A percentile compares a stretch with the other conserved stretches of the same genome.
phyloP scores from a whole-genome alignment of 2,888 invertebrate species.

The Tetragonula carbonaria region DNA sequence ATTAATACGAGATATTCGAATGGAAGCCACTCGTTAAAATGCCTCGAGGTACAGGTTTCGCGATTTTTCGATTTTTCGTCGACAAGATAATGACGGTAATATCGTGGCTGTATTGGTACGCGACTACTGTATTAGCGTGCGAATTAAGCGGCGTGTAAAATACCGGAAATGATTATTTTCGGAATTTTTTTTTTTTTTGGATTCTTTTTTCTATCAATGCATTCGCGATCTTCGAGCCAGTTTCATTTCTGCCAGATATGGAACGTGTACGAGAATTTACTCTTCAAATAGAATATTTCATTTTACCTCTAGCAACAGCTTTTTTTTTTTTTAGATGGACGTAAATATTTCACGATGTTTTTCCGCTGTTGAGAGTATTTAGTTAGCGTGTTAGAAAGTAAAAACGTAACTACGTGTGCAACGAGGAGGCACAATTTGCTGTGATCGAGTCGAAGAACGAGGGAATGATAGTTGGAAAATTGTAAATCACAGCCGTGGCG shows the following conservation, averaged over 20 bases:
- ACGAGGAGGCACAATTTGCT: slow-evolving; percentile 20
- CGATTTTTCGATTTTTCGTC: background rate
- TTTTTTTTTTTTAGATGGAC: no score
- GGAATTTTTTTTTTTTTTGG: background rate
- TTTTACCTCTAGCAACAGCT: background rate
- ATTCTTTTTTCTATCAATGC: background rate
- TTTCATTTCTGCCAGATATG: background rate
- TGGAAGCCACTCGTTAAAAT: background rate
- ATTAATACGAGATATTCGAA: slow-evolving; percentile 2
- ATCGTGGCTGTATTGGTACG: no score
- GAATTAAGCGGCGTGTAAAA: background rate
- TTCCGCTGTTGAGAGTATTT: background rate
- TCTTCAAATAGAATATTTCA: background rate
- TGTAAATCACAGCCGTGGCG: slow-evolving; percentile 27
- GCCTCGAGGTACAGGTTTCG: background rate
- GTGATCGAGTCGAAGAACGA: slow-evolving; percentile 24
- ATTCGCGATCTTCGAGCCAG: background rate
- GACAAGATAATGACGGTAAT: background rate
- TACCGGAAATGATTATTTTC: background rate
- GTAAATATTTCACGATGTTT: background rate
- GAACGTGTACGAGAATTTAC: background rate
- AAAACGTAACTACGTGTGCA: background rate
- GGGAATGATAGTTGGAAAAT: slow-evolving; percentile 31
- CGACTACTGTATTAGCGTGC: no score
- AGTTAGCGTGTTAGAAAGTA: background rate